phyloP scores from a whole-genome alignment of 1,140 invertebrate species.

The Plectrocnemia conspersa region DNA sequence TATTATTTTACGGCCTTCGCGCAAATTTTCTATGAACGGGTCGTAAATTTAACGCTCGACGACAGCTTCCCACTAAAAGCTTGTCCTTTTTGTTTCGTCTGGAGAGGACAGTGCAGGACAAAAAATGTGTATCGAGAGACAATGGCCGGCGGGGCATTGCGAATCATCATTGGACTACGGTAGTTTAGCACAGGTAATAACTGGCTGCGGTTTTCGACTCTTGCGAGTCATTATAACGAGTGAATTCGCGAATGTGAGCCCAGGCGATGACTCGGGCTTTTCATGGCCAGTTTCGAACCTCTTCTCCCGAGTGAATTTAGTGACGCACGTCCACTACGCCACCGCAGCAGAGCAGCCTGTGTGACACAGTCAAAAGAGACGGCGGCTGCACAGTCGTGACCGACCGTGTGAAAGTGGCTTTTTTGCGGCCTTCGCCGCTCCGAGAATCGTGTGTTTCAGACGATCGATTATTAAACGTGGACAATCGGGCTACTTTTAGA shows the following conservation, averaged over 20 bases:
- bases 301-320: too few species aligned
- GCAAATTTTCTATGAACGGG: not conserved
- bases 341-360: constrained; percentile 9
- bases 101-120: not conserved
- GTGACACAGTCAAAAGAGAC: constrained; percentile 26
- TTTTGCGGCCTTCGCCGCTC: constrained; percentile 24
- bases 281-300: too few species aligned
- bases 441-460: too few species aligned
- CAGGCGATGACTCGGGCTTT: too few species aligned
- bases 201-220: too few species aligned
- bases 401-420: constrained; percentile 34
- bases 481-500: too few species aligned
- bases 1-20: constrained; percentile 31
- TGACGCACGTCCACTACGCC: constrained; percentile 27
- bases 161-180: not conserved
- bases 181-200: too few species aligned
- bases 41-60: constrained; percentile 29
- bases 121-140: too few species aligned
- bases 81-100: not conserved
- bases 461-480: too few species aligned
- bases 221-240: too few species aligned
- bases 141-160: not conserved
- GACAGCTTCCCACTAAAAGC: constrained; percentile 27
- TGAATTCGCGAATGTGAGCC: too few species aligned
- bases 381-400: constrained; percentile 18